Conservation (phyloP, 2,888 invertebrate genomes). For the Agrenia bidenticulata region DNA sequence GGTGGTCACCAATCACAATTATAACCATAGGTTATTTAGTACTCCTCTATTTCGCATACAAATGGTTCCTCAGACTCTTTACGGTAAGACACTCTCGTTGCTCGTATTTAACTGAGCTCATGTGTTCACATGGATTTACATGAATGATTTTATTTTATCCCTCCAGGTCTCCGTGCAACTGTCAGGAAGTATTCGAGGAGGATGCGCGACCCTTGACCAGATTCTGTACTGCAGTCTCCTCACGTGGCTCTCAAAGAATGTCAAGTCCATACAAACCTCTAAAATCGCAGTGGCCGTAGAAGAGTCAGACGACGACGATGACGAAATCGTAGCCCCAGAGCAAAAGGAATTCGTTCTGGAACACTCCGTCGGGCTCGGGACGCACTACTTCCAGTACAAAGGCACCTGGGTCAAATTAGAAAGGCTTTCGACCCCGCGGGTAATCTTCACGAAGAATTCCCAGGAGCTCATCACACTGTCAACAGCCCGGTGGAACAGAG, state of each 20-base stretch:
- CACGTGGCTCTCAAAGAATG: not conserved
- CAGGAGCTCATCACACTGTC: constrained; percentile 32
- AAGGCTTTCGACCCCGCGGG: constrained; percentile 13
- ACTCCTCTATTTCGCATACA: too few species aligned
- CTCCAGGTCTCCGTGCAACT: not conserved
- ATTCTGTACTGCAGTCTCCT: not conserved
- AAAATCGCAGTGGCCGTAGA: not conserved
- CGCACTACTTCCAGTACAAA: constrained; percentile 19
- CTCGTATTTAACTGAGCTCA: too few species aligned
- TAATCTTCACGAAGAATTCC: constrained; percentile 1
- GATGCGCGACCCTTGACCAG: not conserved
- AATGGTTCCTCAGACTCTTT: too few species aligned
- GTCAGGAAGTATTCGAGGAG: not conserved
- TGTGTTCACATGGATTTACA: too few species aligned
- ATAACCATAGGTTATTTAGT: too few species aligned
- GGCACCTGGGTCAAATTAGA: constrained; percentile 26
- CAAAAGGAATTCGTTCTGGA: not conserved
- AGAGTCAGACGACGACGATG: not conserved
- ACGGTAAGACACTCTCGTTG: too few species aligned
- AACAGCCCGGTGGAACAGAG: constrained; percentile 19
- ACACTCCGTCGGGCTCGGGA: not conserved
- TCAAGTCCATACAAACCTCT: not conserved
- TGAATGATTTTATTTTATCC: too few species aligned
- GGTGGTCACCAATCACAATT: too few species aligned
- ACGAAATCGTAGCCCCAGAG: not conserved